Percentiles rank a stretch among this genome's conserved stretches.
phyloP scores from a whole-genome alignment of 2,797 vertebrate species.

The Orestias chungarensis region DNA sequence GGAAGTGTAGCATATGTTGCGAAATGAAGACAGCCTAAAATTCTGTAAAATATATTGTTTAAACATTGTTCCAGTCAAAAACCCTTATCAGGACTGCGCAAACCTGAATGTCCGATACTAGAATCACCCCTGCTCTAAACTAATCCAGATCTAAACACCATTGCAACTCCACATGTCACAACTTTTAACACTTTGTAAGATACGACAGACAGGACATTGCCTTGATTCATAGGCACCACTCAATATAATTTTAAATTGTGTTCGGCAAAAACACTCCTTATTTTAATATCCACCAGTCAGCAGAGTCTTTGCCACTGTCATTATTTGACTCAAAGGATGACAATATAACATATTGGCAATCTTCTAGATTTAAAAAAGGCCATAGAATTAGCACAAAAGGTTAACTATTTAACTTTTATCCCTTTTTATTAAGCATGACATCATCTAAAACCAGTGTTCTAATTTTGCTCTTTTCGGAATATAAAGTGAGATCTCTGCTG shows the following conservation, averaged over 20 bases:
- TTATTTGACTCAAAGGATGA: conserved; percentile 9
- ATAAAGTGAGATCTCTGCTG: conserved; percentile 47
- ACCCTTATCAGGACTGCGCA: neutral
- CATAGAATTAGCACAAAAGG: neutral
- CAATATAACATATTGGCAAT: conserved; percentile 2
- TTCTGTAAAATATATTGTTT: neutral
- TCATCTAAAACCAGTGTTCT: conserved; percentile 4
- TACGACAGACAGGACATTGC: neutral
- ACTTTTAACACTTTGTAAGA: conserved; percentile 13
- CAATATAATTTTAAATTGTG: neutral
- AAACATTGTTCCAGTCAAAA: neutral
- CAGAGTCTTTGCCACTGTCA: neutral
- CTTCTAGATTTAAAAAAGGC: conserved; percentile 1
- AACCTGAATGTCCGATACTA: neutral
- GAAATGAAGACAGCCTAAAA: too few species aligned
- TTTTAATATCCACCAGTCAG: conserved; percentile 5
- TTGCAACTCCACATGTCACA: conserved; percentile 5
- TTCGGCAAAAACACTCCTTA: conserved; percentile 8
- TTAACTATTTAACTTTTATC: conserved; percentile 13
- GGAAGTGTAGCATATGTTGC: neutral
- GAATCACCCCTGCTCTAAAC: neutral
- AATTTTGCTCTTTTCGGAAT: conserved; percentile 30
- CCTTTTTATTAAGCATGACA: conserved; percentile 5
- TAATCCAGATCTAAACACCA: neutral
- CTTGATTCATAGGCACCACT: neutral